phyloP scores from a whole-genome alignment of 2,797 vertebrate genomes.

The Epinephelus coioides region DNA sequence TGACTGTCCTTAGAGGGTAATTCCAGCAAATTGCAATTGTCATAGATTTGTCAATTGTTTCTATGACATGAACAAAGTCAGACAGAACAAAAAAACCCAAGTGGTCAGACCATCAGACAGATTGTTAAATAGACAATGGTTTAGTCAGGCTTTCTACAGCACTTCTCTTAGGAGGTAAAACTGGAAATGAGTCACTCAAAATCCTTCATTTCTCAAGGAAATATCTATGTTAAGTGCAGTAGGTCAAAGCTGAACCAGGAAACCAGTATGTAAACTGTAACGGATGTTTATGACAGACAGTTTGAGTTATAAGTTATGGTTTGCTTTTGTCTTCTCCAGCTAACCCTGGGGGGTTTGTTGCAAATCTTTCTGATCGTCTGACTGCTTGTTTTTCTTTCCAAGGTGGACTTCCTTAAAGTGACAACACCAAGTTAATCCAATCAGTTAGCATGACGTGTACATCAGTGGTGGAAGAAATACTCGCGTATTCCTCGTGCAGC shows the following conservation, averaged over 20 bases:
- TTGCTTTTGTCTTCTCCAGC: not conserved
- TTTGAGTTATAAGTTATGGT: not conserved
- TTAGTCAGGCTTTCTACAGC: not conserved
- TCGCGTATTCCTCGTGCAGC: not conserved
- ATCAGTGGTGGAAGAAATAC: not conserved
- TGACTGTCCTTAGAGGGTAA: not conserved
- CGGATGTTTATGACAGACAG: conserved; percentile 15
- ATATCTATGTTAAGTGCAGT: not conserved
- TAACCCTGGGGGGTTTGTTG: not conserved
- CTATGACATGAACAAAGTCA: not conserved
- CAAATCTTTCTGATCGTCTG: not conserved
- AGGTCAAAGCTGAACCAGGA: not conserved
- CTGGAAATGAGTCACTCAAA: not conserved
- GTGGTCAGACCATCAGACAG: not conserved
- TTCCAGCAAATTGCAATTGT: not conserved
- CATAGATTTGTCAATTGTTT: not conserved
- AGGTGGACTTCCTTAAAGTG: not conserved
- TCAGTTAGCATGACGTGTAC: not conserved
- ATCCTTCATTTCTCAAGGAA: not conserved
- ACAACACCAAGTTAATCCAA: not conserved
- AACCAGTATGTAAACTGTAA: conserved; percentile 3
- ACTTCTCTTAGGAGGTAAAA: not conserved
- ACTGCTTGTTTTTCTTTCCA: not conserved
- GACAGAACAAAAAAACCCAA: not conserved
- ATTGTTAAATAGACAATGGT: not conserved